Base-by-base conservation (phyloP, 2,888 invertebrate genomes). In the Sericinus montela region DNA sequence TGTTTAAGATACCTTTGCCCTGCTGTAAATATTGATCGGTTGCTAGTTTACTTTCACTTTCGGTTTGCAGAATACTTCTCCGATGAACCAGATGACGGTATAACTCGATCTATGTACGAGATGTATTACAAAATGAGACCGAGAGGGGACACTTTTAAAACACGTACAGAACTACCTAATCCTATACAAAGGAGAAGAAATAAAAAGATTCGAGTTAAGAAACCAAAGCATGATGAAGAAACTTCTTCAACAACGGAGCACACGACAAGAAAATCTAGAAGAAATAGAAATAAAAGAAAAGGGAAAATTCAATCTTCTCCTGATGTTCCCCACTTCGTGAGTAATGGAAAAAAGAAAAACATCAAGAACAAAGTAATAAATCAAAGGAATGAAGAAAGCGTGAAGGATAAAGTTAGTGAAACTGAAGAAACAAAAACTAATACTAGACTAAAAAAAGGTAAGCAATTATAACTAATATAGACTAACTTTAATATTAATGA, bases 31-130 rank as follows among this genome's bases (percentile, higher is more conserved):
- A n/a, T n/a, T n/a, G n/a, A n/a, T n/a, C n/a, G n/a, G n/a, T n/a
- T n/a, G n/a, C n/a, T n/a, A n/a, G n/a, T n/a, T n/a, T n/a, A n/a
- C n/a, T 39, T 13, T 39, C 11, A n/a, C 19, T 32, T 43, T 11
- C 14, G 8, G n/a, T 39, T 39, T 14, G 1, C 58, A 67, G 66
- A 69, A 42, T 30, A 56, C 1, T 19, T 53, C 0, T 43, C 53
- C 2, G 75, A 75, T 1, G 68, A 72, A 3, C 41, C 59, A 0
- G 84, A 84, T 1, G 86, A 82, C 1, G 85, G 79, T 0, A 65
- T 86, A 9, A 86, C 86, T 0, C 81, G 73, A 51, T 86, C 86
- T 0, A 84, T 86, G 0, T 85, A 78, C 56, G 85, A 84, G 13
- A 86, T 86, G 86, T 86, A 86, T 48, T 86, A 83, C 57, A 80